Evolutionary conservation across 2,888 invertebrate species (phyloP), one percentile per base, ranked within the genome.

Genomic region (Drosophila borealis): DNA sequence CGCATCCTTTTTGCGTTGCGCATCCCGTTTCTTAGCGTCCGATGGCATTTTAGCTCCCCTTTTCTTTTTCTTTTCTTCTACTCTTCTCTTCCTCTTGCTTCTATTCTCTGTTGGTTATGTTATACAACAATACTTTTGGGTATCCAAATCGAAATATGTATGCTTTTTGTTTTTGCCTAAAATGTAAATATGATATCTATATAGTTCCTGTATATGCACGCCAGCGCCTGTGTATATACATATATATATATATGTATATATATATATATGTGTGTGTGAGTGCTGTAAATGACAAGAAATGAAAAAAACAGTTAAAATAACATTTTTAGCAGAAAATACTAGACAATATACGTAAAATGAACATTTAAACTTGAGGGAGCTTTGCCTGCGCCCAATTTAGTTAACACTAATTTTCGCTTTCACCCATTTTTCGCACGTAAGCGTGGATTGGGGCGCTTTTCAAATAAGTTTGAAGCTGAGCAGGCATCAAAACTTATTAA

Each of bases 1-100:
- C 57, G 97, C 97, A 80, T 98, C 98, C 92, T 99, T 99, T 93
- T 99, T 99, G 93, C 98, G 98, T 91, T 97, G 97, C 91, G 97
- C 98, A 92, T 98, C 96, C 91, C 98, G 97, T 94, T 99, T 99
- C 93, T 99, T 99, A 37, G 98, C 96, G 93, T 99, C 99, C 89
- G 99, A 99, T 92, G 99, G 99, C 99, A 99, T 99, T 67, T 74
- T 84, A n/a, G 14, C 49, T 37, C 14, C 14, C 19, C 33, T 39
- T n/a, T 17, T 4, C 13, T 34, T 29, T 19, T 3, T 17, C 36
- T 49, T 36, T 13, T 45, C 4, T 6, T 33, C 1, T 33, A 2
- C 9, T 46, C 13, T 17, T 99, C 63, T 72, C 17, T n/a, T 39
- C 29, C n/a, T 10, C 14, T 17, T 17, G 9, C 41, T 8, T 4